Base-by-base conservation (phyloP, 2,888 invertebrate genomes). In the Cephus sareptanus region DNA sequence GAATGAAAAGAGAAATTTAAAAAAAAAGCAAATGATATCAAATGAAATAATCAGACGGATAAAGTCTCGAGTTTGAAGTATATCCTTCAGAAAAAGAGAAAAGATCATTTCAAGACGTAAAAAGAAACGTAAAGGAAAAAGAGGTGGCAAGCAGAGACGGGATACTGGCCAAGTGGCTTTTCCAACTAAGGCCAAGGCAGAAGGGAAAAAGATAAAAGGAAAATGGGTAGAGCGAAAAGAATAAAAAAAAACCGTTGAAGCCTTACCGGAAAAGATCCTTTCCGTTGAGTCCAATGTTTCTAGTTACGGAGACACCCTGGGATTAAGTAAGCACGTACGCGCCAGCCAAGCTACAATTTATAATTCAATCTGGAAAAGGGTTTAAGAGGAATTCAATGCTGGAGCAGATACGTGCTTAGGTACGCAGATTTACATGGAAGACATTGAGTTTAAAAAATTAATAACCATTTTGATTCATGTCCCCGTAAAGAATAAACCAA, bases 181-280 rank as follows among this genome's bases (percentile, higher is more conserved):
- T 56, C 40, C 40, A 23, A 56, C 23, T 56, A 56, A 56, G 40
- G 13, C 33, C 31, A 69, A 74, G 13, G 33, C 34, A 70, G 71
- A 13, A 31, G 15, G 4, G 71, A 31, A 15, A 34, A 68, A 56
- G 9, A 56, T 35, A 56, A 56, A 56, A 75, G 76, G 35, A 76
- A 79, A 34, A 73, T 34, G 75, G 79, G 69, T 76, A 75, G 68
- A 79, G 75, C 34, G 73, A 75, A 75, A 75, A 79, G 33, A 77
- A 69, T 71, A 34, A 73, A 78, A 56, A 76, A 69, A 76, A 37
- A 70, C 4, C 33, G 74, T 33, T 40, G 75, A 79, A 79, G 70
- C 74, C 75, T 33, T 56, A 23, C 40, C 23, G 40, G 40, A 56
- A 56, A 56, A 56, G 23, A 56, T 56, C 40, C 23, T 56, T 56